Percentiles rank a stretch among this genome's conserved stretches.
Conservation (phyloP, 2,797 vertebrate genomes). For the Lycodopsis pacificus region DNA sequence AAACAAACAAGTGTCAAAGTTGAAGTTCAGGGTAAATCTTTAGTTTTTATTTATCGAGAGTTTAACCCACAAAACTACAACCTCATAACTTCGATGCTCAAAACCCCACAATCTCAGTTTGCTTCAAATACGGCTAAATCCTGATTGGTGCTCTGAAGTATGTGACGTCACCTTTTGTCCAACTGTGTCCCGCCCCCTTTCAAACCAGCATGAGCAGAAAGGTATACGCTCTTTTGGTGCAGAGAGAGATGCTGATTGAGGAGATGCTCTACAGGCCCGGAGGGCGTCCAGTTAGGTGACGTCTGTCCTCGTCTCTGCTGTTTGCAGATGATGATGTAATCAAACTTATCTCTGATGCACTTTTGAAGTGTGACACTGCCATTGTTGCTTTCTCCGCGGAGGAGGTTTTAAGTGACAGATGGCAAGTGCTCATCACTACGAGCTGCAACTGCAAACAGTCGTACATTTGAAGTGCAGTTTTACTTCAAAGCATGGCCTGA, state of each 20-base stretch:
- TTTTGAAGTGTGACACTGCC: slow-evolving; percentile 10
- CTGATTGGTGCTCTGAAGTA: neutral
- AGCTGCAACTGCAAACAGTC: neutral
- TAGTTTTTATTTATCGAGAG: neutral
- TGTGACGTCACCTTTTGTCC: slow-evolving; percentile 3
- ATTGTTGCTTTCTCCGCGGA: slow-evolving; percentile 1
- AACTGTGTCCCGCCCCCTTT: neutral
- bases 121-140: neutral
- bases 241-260: too few relatives aligned
- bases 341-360: slow-evolving; percentile 1
- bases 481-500: neutral
- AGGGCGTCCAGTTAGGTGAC: neutral
- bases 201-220: neutral
- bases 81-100: neutral
- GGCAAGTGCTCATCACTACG: slow-evolving; percentile 23
- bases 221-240: too few relatives aligned
- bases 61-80: neutral
- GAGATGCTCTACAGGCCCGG: neutral
- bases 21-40: neutral
- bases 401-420: slow-evolving; percentile 5
- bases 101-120: neutral
- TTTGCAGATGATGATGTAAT: slow-evolving; percentile 10
- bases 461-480: neutral
- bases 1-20: neutral
- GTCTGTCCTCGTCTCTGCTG: neutral